A percentile compares a stretch with the other conserved stretches of the same genome.
Evolutionary conservation across 2,888 invertebrate species (phyloP).

Genomic region (Theodoxus fluviatilis): DNA sequence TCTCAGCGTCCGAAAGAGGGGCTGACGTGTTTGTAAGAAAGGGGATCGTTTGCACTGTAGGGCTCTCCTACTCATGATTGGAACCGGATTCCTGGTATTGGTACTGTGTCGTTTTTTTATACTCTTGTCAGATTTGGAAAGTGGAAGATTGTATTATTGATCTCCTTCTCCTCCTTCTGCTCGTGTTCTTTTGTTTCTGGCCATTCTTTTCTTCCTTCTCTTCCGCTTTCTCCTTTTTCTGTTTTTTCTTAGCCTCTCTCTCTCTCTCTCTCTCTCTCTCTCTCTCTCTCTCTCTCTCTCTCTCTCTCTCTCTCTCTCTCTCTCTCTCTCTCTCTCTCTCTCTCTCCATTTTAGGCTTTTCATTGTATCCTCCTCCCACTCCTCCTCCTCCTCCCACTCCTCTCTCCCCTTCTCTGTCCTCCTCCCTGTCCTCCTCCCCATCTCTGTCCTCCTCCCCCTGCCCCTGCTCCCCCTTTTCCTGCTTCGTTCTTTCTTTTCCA

Average conservation of each 20-base stretch:
- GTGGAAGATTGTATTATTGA: too few relatives aligned
- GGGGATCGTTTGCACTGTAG: too few relatives aligned
- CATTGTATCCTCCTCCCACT: neutral
- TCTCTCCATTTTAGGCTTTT: neutral
- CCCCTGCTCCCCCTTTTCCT: neutral
- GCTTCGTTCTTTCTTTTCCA: neutral
- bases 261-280: neutral
- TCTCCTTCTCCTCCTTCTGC: neutral
- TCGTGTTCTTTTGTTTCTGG: neutral
- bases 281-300: neutral
- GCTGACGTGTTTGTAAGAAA: too few relatives aligned
- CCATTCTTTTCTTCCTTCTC: neutral
- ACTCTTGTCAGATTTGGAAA: too few relatives aligned
- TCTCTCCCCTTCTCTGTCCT: neutral
- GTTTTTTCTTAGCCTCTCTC: neutral
- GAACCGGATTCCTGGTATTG: too few relatives aligned
- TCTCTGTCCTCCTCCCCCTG: neutral
- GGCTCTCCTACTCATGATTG: too few relatives aligned
- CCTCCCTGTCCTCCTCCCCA: neutral
- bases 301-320: neutral
- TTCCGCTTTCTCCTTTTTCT: neutral
- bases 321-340: neutral
- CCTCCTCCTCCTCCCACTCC: neutral
- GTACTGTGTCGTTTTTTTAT: too few relatives aligned
- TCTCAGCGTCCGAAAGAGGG: too few relatives aligned